Evolutionary conservation across 1,140 invertebrate species (phyloP), one percentile per base, ranked within the genome.

Genomic region (Colletes gigas): DNA sequence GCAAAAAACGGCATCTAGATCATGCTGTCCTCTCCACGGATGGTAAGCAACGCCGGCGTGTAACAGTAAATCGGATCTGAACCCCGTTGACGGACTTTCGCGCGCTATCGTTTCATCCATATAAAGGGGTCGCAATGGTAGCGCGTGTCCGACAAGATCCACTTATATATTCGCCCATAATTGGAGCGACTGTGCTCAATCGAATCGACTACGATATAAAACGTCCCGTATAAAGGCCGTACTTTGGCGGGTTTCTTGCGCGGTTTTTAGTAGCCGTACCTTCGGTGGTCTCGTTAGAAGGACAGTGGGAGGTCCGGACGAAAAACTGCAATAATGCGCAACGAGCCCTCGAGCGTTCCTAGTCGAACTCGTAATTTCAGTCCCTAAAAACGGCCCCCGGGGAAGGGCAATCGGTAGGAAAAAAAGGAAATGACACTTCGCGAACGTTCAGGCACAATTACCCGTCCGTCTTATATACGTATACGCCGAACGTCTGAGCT

Each of bases 211-310:
- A 47, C 52, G 85, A 78, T 86, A 81, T 86, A 87, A 87, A 87
- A 86, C 81, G 52, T 57, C 67, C 70, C 84, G 85, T 81, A 87
- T 86, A 86, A 86, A 87, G 84, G 83, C 65, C 73, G 81, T 70
- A 87, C 84, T 87, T 87, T 86, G 57, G 84, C 57, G 41, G 54
- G 78, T 83, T 87, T 87, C 85, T 87, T 83, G 69, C 66, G 62
- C 44, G 70, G 60, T 86, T 87, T 87, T 87, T 83, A 83, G 50
- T 47, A 47, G 5, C 17, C 39, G 65, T 83, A 83, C 62, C 85
- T 86, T 72, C 67, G 85, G 85, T 87, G 85, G 85, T 87, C 85
- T 87, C 85, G 84, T 87, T 87, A 87, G 73, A 86, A 59, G 60
- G 78, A 86, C 85, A 41, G 74, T 87, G 85, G 85, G 85, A 87